phyloP scores from a whole-genome alignment of 2,797 vertebrate genomes.

The Microchirus variegatus region DNA sequence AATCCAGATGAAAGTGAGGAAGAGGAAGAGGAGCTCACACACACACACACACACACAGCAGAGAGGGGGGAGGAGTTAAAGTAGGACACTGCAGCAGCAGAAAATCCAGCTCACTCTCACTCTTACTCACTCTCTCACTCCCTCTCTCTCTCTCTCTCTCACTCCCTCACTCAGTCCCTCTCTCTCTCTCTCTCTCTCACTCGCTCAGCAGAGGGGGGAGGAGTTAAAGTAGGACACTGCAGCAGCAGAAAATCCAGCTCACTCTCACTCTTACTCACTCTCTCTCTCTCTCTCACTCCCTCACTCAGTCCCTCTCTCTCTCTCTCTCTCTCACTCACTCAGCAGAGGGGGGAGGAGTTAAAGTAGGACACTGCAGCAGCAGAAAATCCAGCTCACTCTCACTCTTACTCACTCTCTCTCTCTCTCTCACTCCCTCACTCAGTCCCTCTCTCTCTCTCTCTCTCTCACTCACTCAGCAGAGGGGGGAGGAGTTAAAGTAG shows the following conservation, averaged over 20 bases:
- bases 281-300: neutral
- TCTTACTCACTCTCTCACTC: no score
- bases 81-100: no score
- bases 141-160: no score
- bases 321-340: no score
- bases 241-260: no score
- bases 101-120: no score
- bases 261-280: no score
- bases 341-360: no score
- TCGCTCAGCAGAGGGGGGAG: no score
- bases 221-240: no score
- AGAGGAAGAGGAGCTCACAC: neutral
- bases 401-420: slow-evolving; percentile 12
- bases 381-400: neutral
- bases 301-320: slow-evolving; percentile 4
- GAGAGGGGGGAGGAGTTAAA: slow-evolving; percentile 15
- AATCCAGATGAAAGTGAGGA: neutral
- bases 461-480: slow-evolving; percentile 19
- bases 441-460: neutral
- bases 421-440: slow-evolving; percentile 3
- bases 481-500: slow-evolving; percentile 4
- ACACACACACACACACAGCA: slow-evolving; percentile 2
- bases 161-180: no score
- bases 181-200: neutral
- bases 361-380: slow-evolving; percentile 34